These are phyloP conservation scores for Horisme vitalbata DNA, from an alignment of 2,888 invertebrate genomes.

Conservation along the genomic window DNA sequence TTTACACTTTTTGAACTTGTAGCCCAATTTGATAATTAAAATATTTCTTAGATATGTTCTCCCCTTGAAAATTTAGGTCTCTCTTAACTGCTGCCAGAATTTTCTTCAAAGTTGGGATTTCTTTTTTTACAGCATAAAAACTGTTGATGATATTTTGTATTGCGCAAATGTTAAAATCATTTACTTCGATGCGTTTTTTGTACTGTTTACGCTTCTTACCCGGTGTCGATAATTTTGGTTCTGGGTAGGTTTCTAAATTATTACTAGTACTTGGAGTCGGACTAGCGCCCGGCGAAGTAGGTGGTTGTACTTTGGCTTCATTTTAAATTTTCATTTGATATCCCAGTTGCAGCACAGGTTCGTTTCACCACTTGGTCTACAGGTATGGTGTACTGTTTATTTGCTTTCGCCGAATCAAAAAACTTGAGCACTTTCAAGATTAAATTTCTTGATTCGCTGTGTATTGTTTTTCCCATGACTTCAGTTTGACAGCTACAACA, in stretches of 20 bases:
- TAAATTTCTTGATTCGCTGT: constrained; percentile 22
- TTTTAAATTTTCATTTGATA: constrained; percentile 35
- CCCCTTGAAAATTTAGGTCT: too few species aligned
- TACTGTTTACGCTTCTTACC: constrained; percentile 29
- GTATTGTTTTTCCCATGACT: constrained; percentile 19
- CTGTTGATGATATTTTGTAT: constrained; percentile 22
- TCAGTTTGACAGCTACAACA: constrained; percentile 3
- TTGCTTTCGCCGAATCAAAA: constrained; percentile 31
- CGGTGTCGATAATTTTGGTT: constrained; percentile 27
- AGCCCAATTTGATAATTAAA: too few species aligned
- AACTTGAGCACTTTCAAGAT: constrained; percentile 30
- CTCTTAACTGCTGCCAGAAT: constrained; percentile 27
- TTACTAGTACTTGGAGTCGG: constrained; percentile 13
- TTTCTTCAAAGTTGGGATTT: constrained; percentile 33
- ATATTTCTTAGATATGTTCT: too few species aligned
- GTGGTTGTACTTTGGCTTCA: background rate
- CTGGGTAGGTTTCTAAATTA: constrained; percentile 9
- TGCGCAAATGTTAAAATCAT: constrained; percentile 24
- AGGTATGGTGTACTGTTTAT: constrained; percentile 25
- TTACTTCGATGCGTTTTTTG: constrained; percentile 14
- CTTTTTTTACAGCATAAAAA: constrained; percentile 18
- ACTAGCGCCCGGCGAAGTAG: constrained; percentile 10
- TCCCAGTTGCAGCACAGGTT: constrained; percentile 36
- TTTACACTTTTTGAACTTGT: too few species aligned
- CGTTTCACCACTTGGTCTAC: constrained; percentile 34